These are phyloP conservation scores for Meles meles DNA, from an alignment of 2,113 vertebrate genomes.

Conservation along the genomic window DNA sequence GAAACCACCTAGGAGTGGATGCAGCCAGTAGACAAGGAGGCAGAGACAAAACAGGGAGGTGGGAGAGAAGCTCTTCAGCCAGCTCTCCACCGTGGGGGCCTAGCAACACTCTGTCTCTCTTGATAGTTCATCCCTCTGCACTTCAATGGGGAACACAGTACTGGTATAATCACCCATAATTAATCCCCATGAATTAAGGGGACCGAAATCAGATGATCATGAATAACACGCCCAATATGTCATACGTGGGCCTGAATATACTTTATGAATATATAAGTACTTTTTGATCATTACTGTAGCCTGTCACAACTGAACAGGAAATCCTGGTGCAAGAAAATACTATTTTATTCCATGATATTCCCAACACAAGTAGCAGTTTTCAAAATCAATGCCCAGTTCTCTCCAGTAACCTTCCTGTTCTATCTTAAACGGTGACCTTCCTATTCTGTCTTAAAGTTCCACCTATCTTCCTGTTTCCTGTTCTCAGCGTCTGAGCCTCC, in stretches of 20 bases:
- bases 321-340: not conserved
- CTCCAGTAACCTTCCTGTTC: not conserved
- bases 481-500: not conserved
- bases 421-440: not conserved
- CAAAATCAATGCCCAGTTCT: not conserved
- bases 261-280: not conserved
- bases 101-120: not conserved
- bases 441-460: not conserved
- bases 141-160: not conserved
- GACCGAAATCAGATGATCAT: not conserved
- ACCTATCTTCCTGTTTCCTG: no score
- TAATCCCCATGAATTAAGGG: not conserved
- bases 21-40: not conserved
- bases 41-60: not conserved
- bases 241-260: not conserved
- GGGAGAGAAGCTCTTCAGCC: not conserved
- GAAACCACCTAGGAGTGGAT: not conserved
- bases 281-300: not conserved
- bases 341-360: not conserved
- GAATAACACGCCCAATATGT: not conserved
- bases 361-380: not conserved
- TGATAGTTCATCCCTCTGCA: not conserved
- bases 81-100: not conserved
- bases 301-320: conserved; percentile 9
- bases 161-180: not conserved